Conservation (phyloP, 2,797 vertebrate species). For the Graptemys geographica region DNA sequence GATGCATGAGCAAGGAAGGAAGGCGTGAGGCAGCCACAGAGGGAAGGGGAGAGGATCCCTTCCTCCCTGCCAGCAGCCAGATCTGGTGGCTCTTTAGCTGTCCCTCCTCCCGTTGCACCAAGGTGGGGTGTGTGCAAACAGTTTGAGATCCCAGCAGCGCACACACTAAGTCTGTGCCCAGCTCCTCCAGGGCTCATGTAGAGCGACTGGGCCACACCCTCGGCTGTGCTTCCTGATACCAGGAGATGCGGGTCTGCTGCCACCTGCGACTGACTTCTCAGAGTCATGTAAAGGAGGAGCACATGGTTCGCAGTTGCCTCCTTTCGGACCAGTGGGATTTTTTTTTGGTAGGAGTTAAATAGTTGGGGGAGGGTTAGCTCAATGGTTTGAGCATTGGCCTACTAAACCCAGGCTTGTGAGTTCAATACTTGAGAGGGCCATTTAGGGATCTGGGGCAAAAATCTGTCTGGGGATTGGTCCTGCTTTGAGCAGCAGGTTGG, state of each 20-base stretch:
- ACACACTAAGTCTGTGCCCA: not conserved
- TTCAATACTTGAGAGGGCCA: too few relatives aligned
- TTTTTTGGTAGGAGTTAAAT: conserved; percentile 59
- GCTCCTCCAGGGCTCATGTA: conserved; percentile 35
- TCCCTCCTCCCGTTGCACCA: not conserved
- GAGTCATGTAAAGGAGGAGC: conserved; percentile 29
- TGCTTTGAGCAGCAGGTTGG: too few relatives aligned
- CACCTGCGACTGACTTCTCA: not conserved
- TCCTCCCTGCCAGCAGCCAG: conserved; percentile 48
- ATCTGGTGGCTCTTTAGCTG: conserved; percentile 21
- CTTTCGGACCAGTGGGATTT: conserved; percentile 56
- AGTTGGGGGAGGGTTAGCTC: too few relatives aligned
- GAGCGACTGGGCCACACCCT: conserved; percentile 90
- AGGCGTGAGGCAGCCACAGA: conserved; percentile 60
- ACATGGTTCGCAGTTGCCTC: conserved; percentile 61
- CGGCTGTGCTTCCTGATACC: conserved; percentile 87
- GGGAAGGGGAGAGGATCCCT: conserved; percentile 63
- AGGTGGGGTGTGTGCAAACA: conserved; percentile 12
- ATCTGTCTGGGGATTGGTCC: too few relatives aligned
- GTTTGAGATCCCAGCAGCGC: not conserved
- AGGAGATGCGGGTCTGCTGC: conserved; percentile 75
- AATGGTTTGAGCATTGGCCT: too few relatives aligned
- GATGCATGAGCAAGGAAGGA: conserved; percentile 72
- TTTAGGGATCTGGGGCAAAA: too few relatives aligned
- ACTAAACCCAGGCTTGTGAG: too few relatives aligned